Evolutionary conservation across 2,888 invertebrate species (phyloP), one percentile per base, ranked within the genome.

Genomic region (Yponomeuta malinellus): DNA sequence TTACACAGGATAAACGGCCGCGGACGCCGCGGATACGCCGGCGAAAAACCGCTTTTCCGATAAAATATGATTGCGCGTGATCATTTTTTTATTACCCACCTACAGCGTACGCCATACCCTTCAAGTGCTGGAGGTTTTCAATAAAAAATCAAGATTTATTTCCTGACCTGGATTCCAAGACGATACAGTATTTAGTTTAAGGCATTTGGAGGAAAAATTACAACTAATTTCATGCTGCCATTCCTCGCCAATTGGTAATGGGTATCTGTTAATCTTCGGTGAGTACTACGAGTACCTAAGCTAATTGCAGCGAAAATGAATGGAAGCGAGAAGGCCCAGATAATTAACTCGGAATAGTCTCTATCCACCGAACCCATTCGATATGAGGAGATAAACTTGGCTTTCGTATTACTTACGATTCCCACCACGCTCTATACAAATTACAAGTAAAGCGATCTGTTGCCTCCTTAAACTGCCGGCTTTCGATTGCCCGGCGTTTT

Each of bases 61-160:
- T 90, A 88, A 90, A 88, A 89, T 89, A 90, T 90, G 88, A 89
- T 90, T 89, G 86, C 82, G 77, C 79, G 79, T 81, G 83, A 85
- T 86, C 82, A 83, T 87, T 86, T 88, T 88, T 89, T 87, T 86
- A 80, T 76, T 78, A 76, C 77, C 74, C 72, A 70, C 52, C 52
- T 59, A 15, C 15, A 59, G 15, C 12, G 52, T 59, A 59, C 52
- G 52, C 52, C 33, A 23, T 29, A n/a, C 23, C 64, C 9, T 29
- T n/a, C 63, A 9, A n/a, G 67, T 43, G 43, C 43, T 67, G 33
- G 10, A 10, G 67, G n/a, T 67, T 67, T 64, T 67, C 33, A 12
- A 65, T 33, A 65, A 29, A 10, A 65, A 65, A 12, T 31, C 65
- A 29, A 12, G 65, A 12, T 65, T 65, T 33, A 33, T 65, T 10